These are phyloP conservation scores for Lasius fuliginosus DNA, from an alignment of 2,888 invertebrate genomes.

Conservation along the genomic window DNA sequence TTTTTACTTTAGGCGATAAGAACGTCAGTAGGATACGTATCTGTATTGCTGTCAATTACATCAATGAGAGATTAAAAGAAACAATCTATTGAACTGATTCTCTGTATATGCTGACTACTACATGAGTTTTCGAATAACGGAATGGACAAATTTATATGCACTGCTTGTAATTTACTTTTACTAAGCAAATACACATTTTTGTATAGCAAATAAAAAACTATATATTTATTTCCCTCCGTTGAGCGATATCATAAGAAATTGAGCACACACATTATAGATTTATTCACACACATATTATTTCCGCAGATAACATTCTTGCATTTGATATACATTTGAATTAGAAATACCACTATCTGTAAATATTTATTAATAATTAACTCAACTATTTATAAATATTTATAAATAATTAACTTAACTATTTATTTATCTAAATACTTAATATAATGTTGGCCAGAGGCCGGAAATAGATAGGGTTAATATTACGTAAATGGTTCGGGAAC, in stretches of 20 bases:
- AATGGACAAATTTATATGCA: neutral
- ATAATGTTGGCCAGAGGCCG: too few species aligned
- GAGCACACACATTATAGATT: neutral
- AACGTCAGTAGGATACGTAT: slow-evolving; percentile 25
- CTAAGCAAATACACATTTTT: slow-evolving; percentile 10
- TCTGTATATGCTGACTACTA: neutral
- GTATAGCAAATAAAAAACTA: neutral
- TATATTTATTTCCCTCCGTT: neutral
- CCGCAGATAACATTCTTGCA: too few species aligned
- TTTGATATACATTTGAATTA: too few species aligned
- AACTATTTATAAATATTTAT: too few species aligned
- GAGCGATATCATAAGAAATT: neutral
- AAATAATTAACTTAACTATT: too few species aligned
- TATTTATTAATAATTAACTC: too few species aligned
- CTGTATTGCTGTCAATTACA: neutral
- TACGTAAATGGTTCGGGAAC: too few species aligned
- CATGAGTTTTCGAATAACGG: neutral
- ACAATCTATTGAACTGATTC: neutral
- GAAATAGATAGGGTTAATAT: too few species aligned
- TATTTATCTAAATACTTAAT: too few species aligned
- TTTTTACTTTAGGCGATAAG: slow-evolving; percentile 1
- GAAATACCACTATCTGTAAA: too few species aligned
- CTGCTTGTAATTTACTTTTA: slow-evolving; percentile 1
- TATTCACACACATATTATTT: too few species aligned
- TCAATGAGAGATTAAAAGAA: neutral